phyloP scores from a whole-genome alignment of 2,113 vertebrate genomes.

The Cyprinodon variegatus region DNA sequence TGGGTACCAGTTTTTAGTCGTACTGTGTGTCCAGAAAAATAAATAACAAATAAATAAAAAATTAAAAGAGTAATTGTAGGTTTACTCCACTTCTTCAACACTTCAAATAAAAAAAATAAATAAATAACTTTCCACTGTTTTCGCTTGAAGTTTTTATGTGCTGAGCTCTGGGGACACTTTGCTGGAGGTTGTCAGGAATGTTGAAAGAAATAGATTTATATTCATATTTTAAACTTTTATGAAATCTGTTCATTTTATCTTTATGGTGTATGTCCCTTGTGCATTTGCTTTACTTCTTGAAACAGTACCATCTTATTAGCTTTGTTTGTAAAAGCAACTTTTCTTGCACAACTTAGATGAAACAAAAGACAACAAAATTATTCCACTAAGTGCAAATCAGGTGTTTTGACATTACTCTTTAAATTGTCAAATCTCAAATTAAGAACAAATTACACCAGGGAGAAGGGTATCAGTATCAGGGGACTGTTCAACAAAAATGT shows the following conservation, averaged over 20 bases:
- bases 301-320: background rate
- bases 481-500: too few species aligned
- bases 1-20: too few species aligned
- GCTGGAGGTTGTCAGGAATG: background rate
- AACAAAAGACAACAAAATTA: background rate
- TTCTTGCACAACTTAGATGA: background rate
- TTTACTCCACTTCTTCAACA: background rate
- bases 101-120: too few species aligned
- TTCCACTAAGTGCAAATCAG: too few species aligned
- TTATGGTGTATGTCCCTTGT: background rate
- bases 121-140: background rate
- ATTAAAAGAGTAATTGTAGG: background rate
- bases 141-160: conserved; percentile 16
- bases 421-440: too few species aligned
- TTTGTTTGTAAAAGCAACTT: background rate
- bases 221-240: conserved; percentile 14
- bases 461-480: too few species aligned
- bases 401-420: too few species aligned
- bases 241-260: background rate
- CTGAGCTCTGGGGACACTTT: background rate
- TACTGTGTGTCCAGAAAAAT: too few species aligned
- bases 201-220: conserved; percentile 4
- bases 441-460: too few species aligned
- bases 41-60: background rate
- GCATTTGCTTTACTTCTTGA: conserved; percentile 2